These are phyloP conservation scores for Daboia siamensis DNA, from an alignment of 2,113 vertebrate genomes.

Conservation along the genomic window DNA sequence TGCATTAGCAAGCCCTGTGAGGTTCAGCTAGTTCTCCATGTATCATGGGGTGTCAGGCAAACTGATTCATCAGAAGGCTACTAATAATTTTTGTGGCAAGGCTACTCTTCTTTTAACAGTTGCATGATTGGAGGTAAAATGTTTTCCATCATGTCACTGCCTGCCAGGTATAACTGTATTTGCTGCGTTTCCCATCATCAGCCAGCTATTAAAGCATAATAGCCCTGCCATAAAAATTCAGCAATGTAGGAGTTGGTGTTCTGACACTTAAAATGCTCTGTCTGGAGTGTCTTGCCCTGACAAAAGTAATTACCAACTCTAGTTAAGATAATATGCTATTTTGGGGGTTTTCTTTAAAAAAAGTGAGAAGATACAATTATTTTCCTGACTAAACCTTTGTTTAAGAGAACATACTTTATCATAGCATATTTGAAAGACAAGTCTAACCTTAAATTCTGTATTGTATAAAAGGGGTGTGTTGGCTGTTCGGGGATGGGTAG, in stretches of 20 bases:
- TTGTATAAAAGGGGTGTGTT: not conserved
- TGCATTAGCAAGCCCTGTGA: not conserved
- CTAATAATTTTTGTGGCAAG: not conserved
- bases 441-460: not conserved
- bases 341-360: not conserved
- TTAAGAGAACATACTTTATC: conserved; percentile 4
- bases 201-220: conserved; percentile 18
- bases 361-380: not conserved
- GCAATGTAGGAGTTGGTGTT: not conserved
- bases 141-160: not conserved
- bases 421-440: not conserved
- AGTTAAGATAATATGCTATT: not conserved
- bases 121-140: not conserved
- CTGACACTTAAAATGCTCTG: conserved; percentile 5
- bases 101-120: not conserved
- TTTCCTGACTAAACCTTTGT: conserved; percentile 7
- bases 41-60: not conserved
- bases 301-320: conserved; percentile 17
- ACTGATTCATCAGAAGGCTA: not conserved
- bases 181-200: not conserved
- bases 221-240: conserved; percentile 12
- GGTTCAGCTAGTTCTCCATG: not conserved
- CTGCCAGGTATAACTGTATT: not conserved
- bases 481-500: not conserved
- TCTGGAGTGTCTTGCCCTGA: conserved; percentile 1